Conservation (phyloP, 2,113 vertebrate species). For the Heterotis niloticus region DNA sequence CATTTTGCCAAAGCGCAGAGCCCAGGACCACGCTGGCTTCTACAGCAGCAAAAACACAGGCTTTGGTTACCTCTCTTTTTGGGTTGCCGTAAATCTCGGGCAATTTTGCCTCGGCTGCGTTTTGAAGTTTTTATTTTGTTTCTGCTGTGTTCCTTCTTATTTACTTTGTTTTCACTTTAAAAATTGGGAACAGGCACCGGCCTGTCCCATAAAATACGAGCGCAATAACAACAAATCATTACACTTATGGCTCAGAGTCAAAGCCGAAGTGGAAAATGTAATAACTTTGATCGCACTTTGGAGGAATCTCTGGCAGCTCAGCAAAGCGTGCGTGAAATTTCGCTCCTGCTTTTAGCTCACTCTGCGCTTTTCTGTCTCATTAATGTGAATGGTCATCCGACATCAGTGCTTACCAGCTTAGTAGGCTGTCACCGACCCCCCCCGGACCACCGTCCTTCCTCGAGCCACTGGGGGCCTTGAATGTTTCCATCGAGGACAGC, state of each 20-base stretch:
- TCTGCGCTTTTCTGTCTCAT: neutral
- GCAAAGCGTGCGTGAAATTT: neutral
- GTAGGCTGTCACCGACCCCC: constrained; percentile 22
- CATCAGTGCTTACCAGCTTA: neutral
- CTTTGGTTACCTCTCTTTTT: no score
- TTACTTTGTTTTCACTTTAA: neutral
- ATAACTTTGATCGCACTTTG: neutral
- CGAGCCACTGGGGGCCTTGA: constrained; percentile 45
- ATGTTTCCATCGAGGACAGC: constrained; percentile 60
- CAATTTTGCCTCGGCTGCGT: no score
- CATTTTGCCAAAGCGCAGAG: neutral
- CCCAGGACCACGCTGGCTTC: neutral
- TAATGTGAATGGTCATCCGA: neutral
- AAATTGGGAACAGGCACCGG: neutral
- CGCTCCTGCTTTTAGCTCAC: neutral
- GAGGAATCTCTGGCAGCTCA: neutral
- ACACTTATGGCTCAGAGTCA: neutral
- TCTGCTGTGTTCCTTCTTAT: neutral
- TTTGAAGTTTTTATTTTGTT: neutral
- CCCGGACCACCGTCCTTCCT: neutral
- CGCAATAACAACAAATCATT: no score
- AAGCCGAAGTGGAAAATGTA: neutral
- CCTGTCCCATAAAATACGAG: neutral
- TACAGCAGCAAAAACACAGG: neutral
- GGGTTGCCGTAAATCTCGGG: no score